Evolutionary conservation across 2,888 invertebrate species (phyloP).

Genomic region (Drosophila melanosoma): DNA sequence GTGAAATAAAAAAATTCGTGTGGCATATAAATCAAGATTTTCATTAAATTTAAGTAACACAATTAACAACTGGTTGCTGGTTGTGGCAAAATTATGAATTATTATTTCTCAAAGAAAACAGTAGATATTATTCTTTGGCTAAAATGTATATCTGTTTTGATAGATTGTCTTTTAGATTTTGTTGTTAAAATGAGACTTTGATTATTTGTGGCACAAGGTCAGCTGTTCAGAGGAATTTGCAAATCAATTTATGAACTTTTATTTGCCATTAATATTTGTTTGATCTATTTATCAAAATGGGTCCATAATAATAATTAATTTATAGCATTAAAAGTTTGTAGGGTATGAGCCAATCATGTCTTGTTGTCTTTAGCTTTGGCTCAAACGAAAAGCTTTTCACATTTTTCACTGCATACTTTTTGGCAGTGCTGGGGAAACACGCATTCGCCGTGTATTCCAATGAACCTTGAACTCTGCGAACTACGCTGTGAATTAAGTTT

Average conservation of each 20-base stretch:
- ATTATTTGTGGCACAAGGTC: not conserved
- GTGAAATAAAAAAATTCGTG: not conserved
- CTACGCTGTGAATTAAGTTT: conserved; percentile 23
- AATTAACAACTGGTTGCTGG: too few relatives aligned
- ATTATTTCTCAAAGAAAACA: not conserved
- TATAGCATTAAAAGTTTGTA: not conserved
- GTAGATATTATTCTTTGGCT: not conserved
- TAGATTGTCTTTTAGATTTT: too few relatives aligned
- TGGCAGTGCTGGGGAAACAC: conserved; percentile 49
- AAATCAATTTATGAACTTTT: not conserved
- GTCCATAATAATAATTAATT: not conserved
- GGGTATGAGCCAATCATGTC: not conserved
- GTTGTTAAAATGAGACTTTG: not conserved
- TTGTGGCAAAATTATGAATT: not conserved
- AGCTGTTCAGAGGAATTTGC: not conserved
- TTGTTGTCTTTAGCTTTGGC: not conserved
- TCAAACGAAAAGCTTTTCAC: not conserved
- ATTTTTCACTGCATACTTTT: conserved; percentile 59
- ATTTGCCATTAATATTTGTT: not conserved
- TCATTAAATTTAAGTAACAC: not conserved
- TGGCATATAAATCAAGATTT: not conserved
- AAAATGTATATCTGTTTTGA: not conserved
- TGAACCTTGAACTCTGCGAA: conserved; percentile 56
- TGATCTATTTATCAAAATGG: not conserved
- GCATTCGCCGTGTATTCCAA: conserved; percentile 31